Evolutionary conservation across 2,888 invertebrate species (phyloP).

Genomic region (Stenurella melanura): DNA sequence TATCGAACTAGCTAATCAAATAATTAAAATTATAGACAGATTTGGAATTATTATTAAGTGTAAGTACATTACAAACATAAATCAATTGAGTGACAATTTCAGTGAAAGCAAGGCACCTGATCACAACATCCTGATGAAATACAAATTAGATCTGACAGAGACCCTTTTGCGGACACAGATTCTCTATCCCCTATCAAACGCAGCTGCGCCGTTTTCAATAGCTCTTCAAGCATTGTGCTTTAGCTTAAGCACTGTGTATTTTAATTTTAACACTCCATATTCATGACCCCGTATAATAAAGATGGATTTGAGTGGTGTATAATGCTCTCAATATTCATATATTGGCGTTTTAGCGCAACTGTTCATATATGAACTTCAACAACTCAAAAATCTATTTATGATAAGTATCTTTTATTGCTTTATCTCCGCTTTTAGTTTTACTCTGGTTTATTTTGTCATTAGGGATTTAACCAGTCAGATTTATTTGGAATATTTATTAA

Average conservation of each 20-base stretch:
- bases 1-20: background rate
- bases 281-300: conserved; percentile 72
- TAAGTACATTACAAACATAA: background rate
- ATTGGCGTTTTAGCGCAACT: conserved; percentile 64
- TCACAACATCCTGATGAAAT: conserved; percentile 59
- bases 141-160: conserved; percentile 62
- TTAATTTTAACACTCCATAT: conserved; percentile 73
- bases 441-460: conserved; percentile 33
- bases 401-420: conserved; percentile 24
- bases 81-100: conserved; percentile 31
- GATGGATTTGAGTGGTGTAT: conserved; percentile 68
- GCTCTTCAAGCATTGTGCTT: conserved; percentile 66
- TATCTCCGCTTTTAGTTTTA: conserved; percentile 21
- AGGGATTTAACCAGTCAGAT: conserved; percentile 36
- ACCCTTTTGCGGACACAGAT: conserved; percentile 54
- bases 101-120: conserved; percentile 59
- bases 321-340: conserved; percentile 62
- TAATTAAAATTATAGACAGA: background rate
- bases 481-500: conserved; percentile 37
- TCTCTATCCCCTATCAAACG: conserved; percentile 56
- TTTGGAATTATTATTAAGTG: background rate
- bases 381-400: conserved; percentile 17
- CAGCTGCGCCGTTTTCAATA: conserved; percentile 66
- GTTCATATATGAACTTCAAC: conserved; percentile 53
- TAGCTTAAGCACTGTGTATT: conserved; percentile 68